Base-by-base conservation (phyloP, 1,140 invertebrate species). In the Muscidifurax raptorellus region DNA sequence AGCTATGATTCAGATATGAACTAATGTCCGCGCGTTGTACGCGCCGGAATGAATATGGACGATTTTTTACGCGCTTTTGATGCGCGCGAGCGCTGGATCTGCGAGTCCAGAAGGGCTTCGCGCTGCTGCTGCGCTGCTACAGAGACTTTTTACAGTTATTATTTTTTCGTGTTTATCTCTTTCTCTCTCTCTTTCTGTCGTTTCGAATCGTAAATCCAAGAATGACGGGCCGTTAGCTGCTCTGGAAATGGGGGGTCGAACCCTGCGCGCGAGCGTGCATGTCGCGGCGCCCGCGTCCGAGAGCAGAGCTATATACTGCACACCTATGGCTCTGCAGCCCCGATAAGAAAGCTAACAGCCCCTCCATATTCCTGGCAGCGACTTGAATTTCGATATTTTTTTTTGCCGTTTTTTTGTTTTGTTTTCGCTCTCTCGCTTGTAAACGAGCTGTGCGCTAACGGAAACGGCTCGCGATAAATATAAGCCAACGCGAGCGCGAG, bases 141-240 rank as follows among this genome's bases (percentile, higher is more conserved):
- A 40, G 79, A 32, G 40, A 44, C 85, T 90, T 91, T 91, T 91
- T 92, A 91, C 89, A 90, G 90, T 91, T 91, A 92, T 92, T 91
- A 92, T 91, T 91, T 91, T 90, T 90, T 88, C 88, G 86, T 90
- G 89, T 91, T 89, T 90, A 89, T 90, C 89, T 87, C 86, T 71
- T 7, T 59, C 52, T 59, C 52, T 2, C 22, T 90, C 89, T 59
- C 52, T 87, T 78, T 79, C 86, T 87, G 86, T 81, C 87, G 89
- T 90, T 90, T 89, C 87, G 86, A 90, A 86, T 91, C 90, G 89
- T 89, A 91, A 91, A 91, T 91, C 86, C 88, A 85, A 82, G 85
- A 87, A 86, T 86, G 88, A 82, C 86, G 87, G 78, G 66, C 81
- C 82, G 85, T 88, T 86, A 86, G 72, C 67, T 77, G 32, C 67